Percentiles rank a stretch among this genome's conserved stretches.
These are phyloP conservation scores for Malurus melanocephalus DNA, from an alignment of 2,113 vertebrate genomes.

Conservation along the genomic window DNA sequence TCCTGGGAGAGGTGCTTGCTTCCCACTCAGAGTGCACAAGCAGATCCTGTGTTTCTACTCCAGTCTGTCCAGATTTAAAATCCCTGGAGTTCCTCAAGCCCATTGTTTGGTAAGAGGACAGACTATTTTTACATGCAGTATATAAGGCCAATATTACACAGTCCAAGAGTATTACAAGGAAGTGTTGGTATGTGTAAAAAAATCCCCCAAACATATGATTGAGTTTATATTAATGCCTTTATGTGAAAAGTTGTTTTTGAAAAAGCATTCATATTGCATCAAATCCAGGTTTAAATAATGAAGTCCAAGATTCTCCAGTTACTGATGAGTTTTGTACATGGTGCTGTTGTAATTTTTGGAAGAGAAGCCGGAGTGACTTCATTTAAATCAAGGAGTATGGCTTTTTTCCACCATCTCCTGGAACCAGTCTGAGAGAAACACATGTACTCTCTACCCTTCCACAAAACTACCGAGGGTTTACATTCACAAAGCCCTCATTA, in stretches of 20 bases:
- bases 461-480: not conserved
- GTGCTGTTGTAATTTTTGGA: constrained; percentile 56
- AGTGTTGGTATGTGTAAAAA: constrained; percentile 24
- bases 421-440: constrained; percentile 16
- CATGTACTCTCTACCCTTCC: not conserved
- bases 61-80: not conserved
- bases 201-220: not conserved
- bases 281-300: constrained; percentile 38
- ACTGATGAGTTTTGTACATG: constrained; percentile 55
- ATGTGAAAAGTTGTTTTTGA: constrained; percentile 24
- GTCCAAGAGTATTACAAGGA: constrained; percentile 40
- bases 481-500: not conserved
- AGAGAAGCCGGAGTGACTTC: constrained; percentile 51
- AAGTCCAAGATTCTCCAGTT: constrained; percentile 54
- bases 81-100: constrained; percentile 17
- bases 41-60: not conserved
- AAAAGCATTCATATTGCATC: not conserved
- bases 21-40: not conserved
- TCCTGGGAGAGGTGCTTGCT: not conserved
- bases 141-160: not conserved
- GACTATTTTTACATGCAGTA: not conserved
- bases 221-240: constrained; percentile 21
- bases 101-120: constrained; percentile 7
- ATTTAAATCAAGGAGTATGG: constrained; percentile 24
- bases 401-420: constrained; percentile 27